Conservation (phyloP, 2,888 invertebrate species). For the Phyllotreta cruciferae region DNA sequence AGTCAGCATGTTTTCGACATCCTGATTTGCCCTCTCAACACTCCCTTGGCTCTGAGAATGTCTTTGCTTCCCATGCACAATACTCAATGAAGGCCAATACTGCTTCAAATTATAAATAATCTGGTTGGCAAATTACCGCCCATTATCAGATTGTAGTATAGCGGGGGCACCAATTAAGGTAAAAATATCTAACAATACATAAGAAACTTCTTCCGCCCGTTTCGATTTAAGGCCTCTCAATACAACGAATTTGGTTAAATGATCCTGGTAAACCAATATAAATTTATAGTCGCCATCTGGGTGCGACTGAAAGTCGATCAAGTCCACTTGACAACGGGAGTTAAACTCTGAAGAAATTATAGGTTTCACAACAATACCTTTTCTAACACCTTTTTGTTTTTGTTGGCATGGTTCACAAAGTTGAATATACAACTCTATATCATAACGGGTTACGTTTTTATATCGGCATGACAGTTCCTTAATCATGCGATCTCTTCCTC, state of each 20-base stretch:
- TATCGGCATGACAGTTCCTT: conserved; percentile 9
- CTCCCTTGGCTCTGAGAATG: conserved; percentile 37
- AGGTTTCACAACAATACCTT: conserved; percentile 22
- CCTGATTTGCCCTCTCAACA: conserved; percentile 54
- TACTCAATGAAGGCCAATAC: not conserved
- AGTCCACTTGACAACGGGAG: conserved; percentile 19
- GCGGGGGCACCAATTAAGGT: conserved; percentile 34
- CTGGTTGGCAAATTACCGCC: conserved; percentile 18
- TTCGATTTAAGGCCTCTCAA: conserved; percentile 43
- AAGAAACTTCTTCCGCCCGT: conserved; percentile 44
- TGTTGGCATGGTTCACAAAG: conserved; percentile 20
- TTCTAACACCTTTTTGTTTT: not conserved
- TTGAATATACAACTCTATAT: conserved; percentile 18
- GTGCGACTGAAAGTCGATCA: conserved; percentile 35
- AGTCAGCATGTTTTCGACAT: conserved; percentile 41
- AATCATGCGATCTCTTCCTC: conserved; percentile 11
- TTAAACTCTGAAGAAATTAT: conserved; percentile 11
- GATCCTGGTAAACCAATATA: conserved; percentile 35
- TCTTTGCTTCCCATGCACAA: not conserved
- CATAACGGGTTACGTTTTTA: conserved; percentile 27
- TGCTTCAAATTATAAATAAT: conserved; percentile 30
- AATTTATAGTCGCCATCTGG: conserved; percentile 41
- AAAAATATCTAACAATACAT: conserved; percentile 36
- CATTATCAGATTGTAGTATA: conserved; percentile 35
- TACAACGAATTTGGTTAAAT: conserved; percentile 43